Percentiles rank a stretch among this genome's conserved stretches.
Evolutionary conservation across 2,797 vertebrate species (phyloP).

Genomic region (Neomorphus geoffroyi): DNA sequence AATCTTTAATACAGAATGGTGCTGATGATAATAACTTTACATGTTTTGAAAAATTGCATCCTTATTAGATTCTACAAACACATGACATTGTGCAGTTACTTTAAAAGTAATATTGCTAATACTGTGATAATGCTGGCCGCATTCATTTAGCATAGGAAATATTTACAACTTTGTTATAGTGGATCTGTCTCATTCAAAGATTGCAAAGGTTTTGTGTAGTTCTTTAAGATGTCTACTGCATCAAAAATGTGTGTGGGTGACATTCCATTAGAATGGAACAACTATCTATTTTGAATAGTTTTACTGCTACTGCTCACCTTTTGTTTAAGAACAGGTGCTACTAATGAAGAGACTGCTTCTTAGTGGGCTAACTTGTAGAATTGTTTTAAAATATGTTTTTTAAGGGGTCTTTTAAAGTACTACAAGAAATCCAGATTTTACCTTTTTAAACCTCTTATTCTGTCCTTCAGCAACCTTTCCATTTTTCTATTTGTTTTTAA

Average conservation of each 20-base stretch:
- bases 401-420: slow-evolving; percentile 62
- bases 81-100: slow-evolving; percentile 76
- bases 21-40: slow-evolving; percentile 76
- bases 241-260: slow-evolving; percentile 69
- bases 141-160: slow-evolving; percentile 79
- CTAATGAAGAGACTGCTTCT: slow-evolving; percentile 72
- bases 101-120: slow-evolving; percentile 76
- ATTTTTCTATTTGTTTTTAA: slow-evolving; percentile 53
- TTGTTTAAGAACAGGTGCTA: slow-evolving; percentile 75
- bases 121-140: slow-evolving; percentile 74
- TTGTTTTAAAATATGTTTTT: slow-evolving; percentile 64
- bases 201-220: slow-evolving; percentile 72
- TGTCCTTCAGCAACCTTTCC: slow-evolving; percentile 24
- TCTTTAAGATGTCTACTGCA: slow-evolving; percentile 75
- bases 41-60: slow-evolving; percentile 64
- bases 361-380: slow-evolving; percentile 65
- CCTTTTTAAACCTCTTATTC: slow-evolving; percentile 57
- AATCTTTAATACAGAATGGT: slow-evolving; percentile 72
- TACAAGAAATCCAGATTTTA: slow-evolving; percentile 61
- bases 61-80: slow-evolving; percentile 72
- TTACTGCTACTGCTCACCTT: slow-evolving; percentile 71
- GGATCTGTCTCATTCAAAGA: slow-evolving; percentile 74
- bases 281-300: slow-evolving; percentile 70
- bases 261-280: slow-evolving; percentile 72
- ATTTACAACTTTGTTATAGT: slow-evolving; percentile 76